Evolutionary conservation across 2,797 vertebrate genomes (phyloP), one percentile per base, ranked within the genome.

Genomic region (Toxotes lorentzi): DNA sequence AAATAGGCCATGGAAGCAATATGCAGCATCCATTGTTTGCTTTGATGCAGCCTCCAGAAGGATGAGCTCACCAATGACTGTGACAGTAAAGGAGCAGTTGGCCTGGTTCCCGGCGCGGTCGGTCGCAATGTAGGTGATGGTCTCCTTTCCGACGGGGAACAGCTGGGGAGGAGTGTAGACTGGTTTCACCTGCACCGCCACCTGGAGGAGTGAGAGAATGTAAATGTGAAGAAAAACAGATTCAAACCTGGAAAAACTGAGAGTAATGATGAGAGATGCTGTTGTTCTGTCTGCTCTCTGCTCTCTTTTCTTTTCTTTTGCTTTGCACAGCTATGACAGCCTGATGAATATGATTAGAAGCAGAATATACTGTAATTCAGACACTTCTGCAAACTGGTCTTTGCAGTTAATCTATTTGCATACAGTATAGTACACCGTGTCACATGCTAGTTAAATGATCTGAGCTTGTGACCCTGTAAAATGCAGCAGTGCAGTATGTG

Each of bases 21-120:
- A 56, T 69, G 53, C 57, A 73, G 21, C 17, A 59, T 45, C 41
- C 27, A 41, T 53, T 12, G 56, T 65, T 68, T 56, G 62, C 11
- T 27, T 30, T 61, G 54, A 43, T 53, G 12, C 32, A 30, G 43
- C 41, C 59, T 54, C 43, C 23, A 57, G 61, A 47, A 13, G 19
- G 45, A 72, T 66, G 74, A 79, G 86, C 97, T 96, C 94, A 99
- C 98, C 98, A 21, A 97, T 93, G 88, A 99, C 96, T 30, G 94
- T 97, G 89, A 99, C 92, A 0, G 79, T 96, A 92, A 99, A 99
- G 27, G 96, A 97, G 83, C 98, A 99, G 93, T 96, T 97, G 90
- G 96, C 97, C 78, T 95, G 95, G 91, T 99, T 99, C 70, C 96
- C 94, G 0, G 96, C 92, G 60, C 85, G 95, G 88, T 99, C 98